A percentile compares a stretch with the other conserved stretches of the same genome.
These are phyloP conservation scores for Caerostris darwini DNA, from an alignment of 1,140 invertebrate genomes.

Conservation along the genomic window DNA sequence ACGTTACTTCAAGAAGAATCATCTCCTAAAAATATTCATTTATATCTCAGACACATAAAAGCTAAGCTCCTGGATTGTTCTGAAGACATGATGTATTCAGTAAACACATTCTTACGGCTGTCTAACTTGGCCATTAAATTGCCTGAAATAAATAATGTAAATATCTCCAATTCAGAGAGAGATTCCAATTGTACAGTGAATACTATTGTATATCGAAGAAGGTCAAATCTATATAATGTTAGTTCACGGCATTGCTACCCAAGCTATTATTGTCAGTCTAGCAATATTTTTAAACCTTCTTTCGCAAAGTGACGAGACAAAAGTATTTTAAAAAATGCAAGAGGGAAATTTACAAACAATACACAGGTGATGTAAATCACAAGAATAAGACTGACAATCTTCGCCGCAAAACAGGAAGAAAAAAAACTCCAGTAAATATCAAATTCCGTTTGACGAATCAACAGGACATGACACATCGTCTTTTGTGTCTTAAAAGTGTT, in stretches of 20 bases:
- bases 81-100: background rate
- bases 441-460: slow-evolving; percentile 14
- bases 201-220: background rate
- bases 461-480: background rate
- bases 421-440: background rate
- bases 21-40: background rate
- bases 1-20: background rate
- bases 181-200: background rate
- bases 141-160: background rate
- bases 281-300: background rate
- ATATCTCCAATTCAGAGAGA: background rate
- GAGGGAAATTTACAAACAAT: slow-evolving; percentile 18
- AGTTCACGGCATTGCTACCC: background rate
- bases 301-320: background rate
- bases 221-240: background rate
- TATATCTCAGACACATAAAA: background rate
- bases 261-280: background rate
- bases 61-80: background rate
- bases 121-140: background rate
- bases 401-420: background rate
- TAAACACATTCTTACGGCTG: background rate
- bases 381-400: background rate
- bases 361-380: background rate
- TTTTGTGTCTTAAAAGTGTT: background rate
- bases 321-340: background rate